These are phyloP conservation scores for Artemisiospiza belli DNA, from an alignment of 2,113 vertebrate species.

Conservation along the genomic window DNA sequence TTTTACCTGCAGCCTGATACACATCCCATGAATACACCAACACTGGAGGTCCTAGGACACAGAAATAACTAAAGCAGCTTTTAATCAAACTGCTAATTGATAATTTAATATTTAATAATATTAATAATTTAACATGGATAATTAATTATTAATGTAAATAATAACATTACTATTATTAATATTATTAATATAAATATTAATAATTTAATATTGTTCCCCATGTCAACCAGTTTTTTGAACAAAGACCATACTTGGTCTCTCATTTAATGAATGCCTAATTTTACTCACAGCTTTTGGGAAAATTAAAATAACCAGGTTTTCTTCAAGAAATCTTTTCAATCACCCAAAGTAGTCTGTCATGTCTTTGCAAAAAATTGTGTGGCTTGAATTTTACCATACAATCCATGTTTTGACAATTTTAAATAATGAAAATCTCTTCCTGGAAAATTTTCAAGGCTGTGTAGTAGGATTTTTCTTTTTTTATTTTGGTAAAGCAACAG, in stretches of 20 bases:
- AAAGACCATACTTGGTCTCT: not conserved
- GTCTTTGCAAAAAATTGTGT: not conserved
- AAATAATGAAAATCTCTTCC: not conserved
- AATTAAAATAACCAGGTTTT: not conserved
- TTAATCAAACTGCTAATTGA: not conserved
- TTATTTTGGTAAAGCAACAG: not conserved
- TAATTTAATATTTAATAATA: not conserved
- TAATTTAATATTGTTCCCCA: not conserved
- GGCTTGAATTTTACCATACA: not conserved
- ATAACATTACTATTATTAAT: too few relatives aligned
- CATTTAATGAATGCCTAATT: not conserved
- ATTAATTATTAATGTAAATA: too few relatives aligned
- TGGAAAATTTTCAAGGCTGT: not conserved
- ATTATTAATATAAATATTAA: too few relatives aligned
- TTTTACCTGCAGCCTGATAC: not conserved
- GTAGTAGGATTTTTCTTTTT: not conserved
- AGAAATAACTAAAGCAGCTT: not conserved
- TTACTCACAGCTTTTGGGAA: not conserved
- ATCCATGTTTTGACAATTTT: accelerated
- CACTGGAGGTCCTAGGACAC: not conserved
- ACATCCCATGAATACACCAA: not conserved
- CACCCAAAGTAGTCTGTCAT: not conserved
- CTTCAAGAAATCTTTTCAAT: not conserved
- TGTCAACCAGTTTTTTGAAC: not conserved
- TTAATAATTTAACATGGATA: too few relatives aligned